phyloP scores from a whole-genome alignment of 2,888 invertebrate species.

The Platynereis dumerilii region DNA sequence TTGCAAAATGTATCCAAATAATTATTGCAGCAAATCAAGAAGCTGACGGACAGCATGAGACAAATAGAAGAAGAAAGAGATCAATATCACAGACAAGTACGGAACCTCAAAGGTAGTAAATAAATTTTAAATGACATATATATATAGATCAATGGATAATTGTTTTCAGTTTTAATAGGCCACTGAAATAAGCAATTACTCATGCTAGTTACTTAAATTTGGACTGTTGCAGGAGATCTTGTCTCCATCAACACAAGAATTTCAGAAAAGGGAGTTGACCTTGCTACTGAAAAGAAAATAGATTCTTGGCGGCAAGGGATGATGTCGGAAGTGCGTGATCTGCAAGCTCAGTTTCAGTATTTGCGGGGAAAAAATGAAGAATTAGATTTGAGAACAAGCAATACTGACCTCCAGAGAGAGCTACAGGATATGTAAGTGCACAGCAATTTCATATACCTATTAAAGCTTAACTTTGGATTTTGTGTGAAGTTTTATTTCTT shows the following conservation, averaged over 20 bases:
- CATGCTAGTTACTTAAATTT: background rate
- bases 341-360: conserved; percentile 26
- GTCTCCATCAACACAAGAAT: conserved; percentile 18
- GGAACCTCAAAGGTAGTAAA: conserved; percentile 11
- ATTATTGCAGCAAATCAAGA: conserved; percentile 14
- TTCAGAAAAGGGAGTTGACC: conserved; percentile 27
- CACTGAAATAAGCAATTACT: background rate
- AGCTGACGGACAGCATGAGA: conserved; percentile 12
- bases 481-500: background rate
- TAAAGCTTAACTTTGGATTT: background rate
- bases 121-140: too few relatives aligned
- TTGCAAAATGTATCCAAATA: background rate
- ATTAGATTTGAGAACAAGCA: background rate
- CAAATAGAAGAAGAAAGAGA: conserved; percentile 21
- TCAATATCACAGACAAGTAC: conserved; percentile 9
- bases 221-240: conserved; percentile 19
- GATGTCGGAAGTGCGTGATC: conserved; percentile 23
- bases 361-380: conserved; percentile 9
- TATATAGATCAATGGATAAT: too few relatives aligned
- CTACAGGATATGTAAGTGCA: conserved; percentile 13
- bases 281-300: conserved; percentile 27
- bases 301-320: conserved; percentile 30
- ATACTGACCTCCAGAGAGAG: conserved; percentile 7
- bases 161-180: too few relatives aligned
- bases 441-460: background rate